phyloP scores from a whole-genome alignment of 1,140 invertebrate species.

The Ditylenchus dipsaci region DNA sequence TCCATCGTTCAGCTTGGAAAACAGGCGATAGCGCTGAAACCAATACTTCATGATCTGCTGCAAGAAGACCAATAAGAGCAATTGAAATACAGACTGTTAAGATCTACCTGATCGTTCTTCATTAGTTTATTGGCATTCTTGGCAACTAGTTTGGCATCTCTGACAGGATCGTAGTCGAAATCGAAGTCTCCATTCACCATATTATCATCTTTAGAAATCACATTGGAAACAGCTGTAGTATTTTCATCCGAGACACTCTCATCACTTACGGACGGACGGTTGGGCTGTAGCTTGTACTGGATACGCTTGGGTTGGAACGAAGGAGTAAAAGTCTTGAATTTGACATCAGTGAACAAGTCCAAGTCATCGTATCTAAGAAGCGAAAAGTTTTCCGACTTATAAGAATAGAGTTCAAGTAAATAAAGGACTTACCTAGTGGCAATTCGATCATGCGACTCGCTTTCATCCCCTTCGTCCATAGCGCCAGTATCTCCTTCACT shows the following conservation, averaged over 20 bases:
- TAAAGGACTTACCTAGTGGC: neutral
- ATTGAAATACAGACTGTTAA: neutral
- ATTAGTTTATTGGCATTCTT: conserved; percentile 43
- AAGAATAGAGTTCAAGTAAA: neutral
- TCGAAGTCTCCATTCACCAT: conserved; percentile 23
- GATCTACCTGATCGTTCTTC: conserved; percentile 34
- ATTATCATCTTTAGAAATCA: neutral
- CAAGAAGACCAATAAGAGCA: conserved; percentile 5
- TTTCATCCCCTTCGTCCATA: neutral
- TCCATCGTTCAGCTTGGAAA: conserved; percentile 51
- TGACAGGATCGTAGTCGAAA: conserved; percentile 45
- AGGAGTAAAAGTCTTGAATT: neutral
- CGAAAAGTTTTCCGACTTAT: no score
- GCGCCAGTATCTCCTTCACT: neutral
- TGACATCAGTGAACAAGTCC: conserved; percentile 8
- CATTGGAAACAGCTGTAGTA: neutral
- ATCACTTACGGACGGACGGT: neutral
- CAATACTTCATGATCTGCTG: conserved; percentile 53
- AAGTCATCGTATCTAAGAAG: conserved; percentile 2
- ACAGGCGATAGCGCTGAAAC: conserved; percentile 54
- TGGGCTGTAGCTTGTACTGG: neutral
- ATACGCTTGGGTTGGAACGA: neutral
- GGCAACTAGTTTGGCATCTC: conserved; percentile 46
- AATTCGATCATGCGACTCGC: no score
- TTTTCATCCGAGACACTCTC: neutral